Evolutionary conservation across 2,113 vertebrate species (phyloP).

Genomic region (human (Homo sapiens)): DNA sequence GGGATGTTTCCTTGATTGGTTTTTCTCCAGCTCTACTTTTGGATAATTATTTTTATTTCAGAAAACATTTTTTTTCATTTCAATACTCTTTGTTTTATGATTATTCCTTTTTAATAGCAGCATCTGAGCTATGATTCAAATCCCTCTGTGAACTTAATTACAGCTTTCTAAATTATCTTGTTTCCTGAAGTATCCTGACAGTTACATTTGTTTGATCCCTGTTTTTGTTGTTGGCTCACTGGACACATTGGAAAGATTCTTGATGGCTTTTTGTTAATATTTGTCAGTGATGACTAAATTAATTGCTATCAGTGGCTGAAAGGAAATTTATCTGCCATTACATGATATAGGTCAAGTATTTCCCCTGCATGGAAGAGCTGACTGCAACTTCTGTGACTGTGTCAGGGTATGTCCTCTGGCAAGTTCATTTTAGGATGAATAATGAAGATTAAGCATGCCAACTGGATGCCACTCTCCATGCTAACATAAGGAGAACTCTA

Average conservation of each 20-base stretch:
- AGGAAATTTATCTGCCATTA: neutral
- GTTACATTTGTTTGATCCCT: neutral
- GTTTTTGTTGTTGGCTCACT: neutral
- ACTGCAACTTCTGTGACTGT: neutral
- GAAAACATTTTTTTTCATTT: neutral
- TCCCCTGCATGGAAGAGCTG: neutral
- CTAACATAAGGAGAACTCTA: neutral
- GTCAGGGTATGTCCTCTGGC: neutral
- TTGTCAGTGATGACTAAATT: neutral
- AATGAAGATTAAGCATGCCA: neutral
- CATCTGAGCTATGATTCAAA: neutral
- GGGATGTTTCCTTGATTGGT: neutral
- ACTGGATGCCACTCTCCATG: neutral
- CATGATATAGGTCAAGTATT: neutral
- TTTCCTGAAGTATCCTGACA: neutral
- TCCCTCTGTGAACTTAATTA: neutral
- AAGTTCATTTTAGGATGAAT: neutral
- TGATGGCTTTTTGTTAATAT: conserved; percentile 19
- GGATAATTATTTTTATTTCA: neutral
- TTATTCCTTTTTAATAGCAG: neutral
- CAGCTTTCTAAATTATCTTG: neutral
- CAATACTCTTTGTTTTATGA: conserved; percentile 19
- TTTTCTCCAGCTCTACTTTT: neutral
- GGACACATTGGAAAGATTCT: neutral
- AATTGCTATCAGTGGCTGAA: neutral